A percentile compares a stretch with the other conserved stretches of the same genome.
Conservation (phyloP, 1,140 invertebrate species). For the Drosophila repleta region DNA sequence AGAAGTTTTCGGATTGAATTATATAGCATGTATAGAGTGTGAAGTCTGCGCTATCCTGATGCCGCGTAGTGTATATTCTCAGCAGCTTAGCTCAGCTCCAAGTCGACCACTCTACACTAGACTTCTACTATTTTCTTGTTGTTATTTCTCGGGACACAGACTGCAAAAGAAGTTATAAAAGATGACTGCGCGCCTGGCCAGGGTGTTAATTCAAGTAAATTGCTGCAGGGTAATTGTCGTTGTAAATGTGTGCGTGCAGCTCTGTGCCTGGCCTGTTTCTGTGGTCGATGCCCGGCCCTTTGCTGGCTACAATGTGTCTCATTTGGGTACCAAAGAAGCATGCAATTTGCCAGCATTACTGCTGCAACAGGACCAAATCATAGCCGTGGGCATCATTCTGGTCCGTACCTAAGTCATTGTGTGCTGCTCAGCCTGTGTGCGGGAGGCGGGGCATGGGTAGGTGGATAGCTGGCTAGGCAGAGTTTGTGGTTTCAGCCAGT, state of each 20-base stretch:
- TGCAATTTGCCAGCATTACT: constrained; percentile 59
- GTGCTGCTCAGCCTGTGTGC: not conserved
- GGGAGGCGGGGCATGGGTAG: not conserved
- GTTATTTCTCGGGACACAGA: constrained; percentile 15
- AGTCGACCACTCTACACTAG: not conserved
- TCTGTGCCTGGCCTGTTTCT: constrained; percentile 18
- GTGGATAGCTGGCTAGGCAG: not conserved
- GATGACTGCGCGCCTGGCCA: constrained; percentile 23
- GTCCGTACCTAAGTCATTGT: constrained; percentile 51
- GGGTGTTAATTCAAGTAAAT: constrained; percentile 78
- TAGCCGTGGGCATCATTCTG: constrained; percentile 50
- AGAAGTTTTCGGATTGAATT: too few species aligned
- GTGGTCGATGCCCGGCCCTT: constrained; percentile 18
- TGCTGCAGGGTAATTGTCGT: constrained; percentile 75
- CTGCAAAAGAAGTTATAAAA: constrained; percentile 68
- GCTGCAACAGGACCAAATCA: constrained; percentile 66
- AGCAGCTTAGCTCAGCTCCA: too few species aligned
- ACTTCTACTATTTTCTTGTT: constrained; percentile 9
- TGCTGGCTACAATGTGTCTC: constrained; percentile 67
- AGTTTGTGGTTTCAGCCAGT: constrained; percentile 30
- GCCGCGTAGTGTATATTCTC: too few species aligned
- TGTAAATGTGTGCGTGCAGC: constrained; percentile 9
- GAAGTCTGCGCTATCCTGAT: too few species aligned
- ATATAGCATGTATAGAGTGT: too few species aligned
- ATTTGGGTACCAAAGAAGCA: constrained; percentile 68